Conservation (phyloP, 2,113 vertebrate species). For the Microcebus jonahi region DNA sequence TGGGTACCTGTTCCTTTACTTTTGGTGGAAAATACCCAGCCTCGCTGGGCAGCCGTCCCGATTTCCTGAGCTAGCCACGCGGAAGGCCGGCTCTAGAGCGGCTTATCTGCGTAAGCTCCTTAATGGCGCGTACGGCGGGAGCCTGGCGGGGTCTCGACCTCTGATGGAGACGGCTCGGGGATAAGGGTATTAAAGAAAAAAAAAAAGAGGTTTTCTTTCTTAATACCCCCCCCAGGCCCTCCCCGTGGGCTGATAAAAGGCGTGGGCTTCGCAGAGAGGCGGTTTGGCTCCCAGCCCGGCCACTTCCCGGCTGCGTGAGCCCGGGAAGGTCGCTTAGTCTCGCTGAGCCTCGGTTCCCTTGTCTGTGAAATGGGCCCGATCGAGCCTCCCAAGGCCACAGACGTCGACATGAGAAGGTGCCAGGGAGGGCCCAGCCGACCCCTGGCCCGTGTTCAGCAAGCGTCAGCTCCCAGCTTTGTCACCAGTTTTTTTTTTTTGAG, state of each 20-base stretch:
- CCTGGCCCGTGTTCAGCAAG: fast-evolving
- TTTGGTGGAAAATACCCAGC: slow-evolving; percentile 59
- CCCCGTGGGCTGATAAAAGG: fast-evolving
- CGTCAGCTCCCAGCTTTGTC: neutral
- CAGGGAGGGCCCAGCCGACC: fast-evolving
- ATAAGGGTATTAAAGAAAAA: neutral
- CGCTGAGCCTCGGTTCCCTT: neutral
- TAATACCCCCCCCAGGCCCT: neutral
- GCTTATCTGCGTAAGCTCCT: slow-evolving; percentile 48
- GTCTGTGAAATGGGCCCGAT: too few species aligned
- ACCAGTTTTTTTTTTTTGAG: too few species aligned
- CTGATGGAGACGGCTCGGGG: neutral
- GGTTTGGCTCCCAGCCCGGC: neutral
- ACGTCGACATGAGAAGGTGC: fast-evolving
- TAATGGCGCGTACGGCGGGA: neutral
- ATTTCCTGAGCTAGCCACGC: neutral
- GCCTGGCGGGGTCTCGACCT: neutral
- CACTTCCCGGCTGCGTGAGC: neutral
- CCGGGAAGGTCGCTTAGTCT: neutral
- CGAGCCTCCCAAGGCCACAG: neutral
- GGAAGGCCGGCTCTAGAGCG: neutral
- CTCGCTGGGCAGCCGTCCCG: neutral
- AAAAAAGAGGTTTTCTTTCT: neutral
- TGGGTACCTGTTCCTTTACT: neutral
- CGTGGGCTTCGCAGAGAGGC: fast-evolving